Percentiles rank a stretch among this genome's conserved stretches.
These are phyloP conservation scores for Gonatopus flavifemur DNA, from an alignment of 1,140 invertebrate genomes.

Conservation along the genomic window DNA sequence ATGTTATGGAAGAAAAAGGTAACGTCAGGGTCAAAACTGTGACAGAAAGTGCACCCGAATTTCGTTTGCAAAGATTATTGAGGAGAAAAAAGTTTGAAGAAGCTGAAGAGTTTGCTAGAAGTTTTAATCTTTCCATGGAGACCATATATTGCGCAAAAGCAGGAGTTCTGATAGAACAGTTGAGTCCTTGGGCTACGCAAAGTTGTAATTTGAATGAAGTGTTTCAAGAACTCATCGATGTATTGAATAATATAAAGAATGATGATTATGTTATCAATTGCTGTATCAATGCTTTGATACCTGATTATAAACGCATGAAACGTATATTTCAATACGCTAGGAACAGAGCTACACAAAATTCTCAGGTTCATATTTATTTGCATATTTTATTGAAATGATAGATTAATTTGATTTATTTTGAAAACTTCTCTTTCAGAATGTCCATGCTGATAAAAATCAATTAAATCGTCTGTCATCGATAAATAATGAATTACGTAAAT, in stretches of 20 bases:
- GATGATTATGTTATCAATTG: conserved; percentile 46
- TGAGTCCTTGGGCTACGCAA: conserved; percentile 38
- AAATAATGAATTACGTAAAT: conserved; percentile 34
- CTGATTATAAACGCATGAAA: conserved; percentile 37
- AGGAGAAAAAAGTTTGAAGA: conserved; percentile 46
- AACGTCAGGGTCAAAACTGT: conserved; percentile 47
- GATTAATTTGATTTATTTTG: no score
- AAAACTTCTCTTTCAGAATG: conserved; percentile 14
- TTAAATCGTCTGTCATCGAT: conserved; percentile 24
- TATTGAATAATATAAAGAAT: conserved; percentile 43
- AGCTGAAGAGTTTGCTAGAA: conserved; percentile 49
- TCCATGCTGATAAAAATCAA: conserved; percentile 6
- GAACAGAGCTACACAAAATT: conserved; percentile 31
- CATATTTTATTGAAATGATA: background rate
- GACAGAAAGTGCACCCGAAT: conserved; percentile 44
- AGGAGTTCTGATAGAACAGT: conserved; percentile 34
- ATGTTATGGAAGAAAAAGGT: conserved; percentile 16
- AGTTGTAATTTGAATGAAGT: conserved; percentile 17
- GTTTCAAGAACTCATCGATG: conserved; percentile 27
- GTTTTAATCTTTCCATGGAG: conserved; percentile 45
- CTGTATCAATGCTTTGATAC: conserved; percentile 44
- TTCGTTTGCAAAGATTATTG: conserved; percentile 46
- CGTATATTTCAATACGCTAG: conserved; percentile 39
- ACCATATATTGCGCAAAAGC: conserved; percentile 46
- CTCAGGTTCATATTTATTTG: conserved; percentile 22